Base-by-base conservation (phyloP, 2,113 vertebrate genomes). In the Rhinogobius similis region DNA sequence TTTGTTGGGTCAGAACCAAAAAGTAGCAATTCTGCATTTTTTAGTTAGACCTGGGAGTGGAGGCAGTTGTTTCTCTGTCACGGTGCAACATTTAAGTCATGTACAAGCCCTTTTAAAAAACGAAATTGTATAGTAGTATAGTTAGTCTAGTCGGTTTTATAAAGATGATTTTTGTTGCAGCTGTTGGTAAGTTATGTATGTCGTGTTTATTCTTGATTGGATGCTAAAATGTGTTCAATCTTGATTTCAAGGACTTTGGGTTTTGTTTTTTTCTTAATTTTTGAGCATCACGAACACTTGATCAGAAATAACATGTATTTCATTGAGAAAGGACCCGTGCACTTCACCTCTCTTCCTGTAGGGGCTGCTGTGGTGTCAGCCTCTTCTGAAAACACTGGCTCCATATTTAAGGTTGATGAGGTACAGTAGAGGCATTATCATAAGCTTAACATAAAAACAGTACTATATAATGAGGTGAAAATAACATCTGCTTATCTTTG, bases 291-390 rank as follows among this genome's bases (percentile, higher is more conserved):
- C 9, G 10, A 11, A 23, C 50, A 21, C 21, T 23, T 3, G 10
- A 1, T 48, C 6, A 46, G 44, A 16, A 16, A 44, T 21, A 72
- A 29, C 65, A 14, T 77, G 58, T 74, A 76, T 73, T 82, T 65
- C 70, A 77, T 65, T 29, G 5, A 11, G 65, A 66, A 10, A 27
- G 27, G 1, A 38, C 27, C 58, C 44, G n/a, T 2, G 61, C 2
- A 61, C 29, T 82, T 46, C 82, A 10, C 7, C 44, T 5, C 1
- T 20, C 11, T 16, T 14, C 71, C 88, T 79, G 77, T 74, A 73
- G 88, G 86, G 68, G 90, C 68, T 76, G 86, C 87, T 91, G 88
- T 91, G 83, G 83, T 81, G 71, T 68, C 75, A 62, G 43, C 52
- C 46, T 69, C 56, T 5, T 50, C 11, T 1, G 39, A 65, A 56